These are phyloP conservation scores for Chlorops oryzae DNA, from an alignment of 1,140 invertebrate species.

Conservation along the genomic window DNA sequence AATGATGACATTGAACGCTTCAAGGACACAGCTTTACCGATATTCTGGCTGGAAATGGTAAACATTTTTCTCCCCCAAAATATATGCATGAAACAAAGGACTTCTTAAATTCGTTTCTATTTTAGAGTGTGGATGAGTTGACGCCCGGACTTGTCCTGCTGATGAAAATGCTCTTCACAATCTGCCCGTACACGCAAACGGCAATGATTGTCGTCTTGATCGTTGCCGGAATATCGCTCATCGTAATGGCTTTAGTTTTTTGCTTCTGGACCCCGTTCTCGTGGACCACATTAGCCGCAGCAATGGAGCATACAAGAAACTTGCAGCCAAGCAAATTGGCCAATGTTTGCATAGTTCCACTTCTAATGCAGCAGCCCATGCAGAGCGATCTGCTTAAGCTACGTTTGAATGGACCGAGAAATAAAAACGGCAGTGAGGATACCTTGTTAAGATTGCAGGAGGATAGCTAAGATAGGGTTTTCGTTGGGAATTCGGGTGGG, in stretches of 20 bases:
- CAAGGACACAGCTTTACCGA: conserved; percentile 56
- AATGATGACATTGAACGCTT: conserved; percentile 54
- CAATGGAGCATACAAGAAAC: not conserved
- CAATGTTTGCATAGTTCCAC: conserved; percentile 6
- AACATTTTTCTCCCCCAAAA: conserved; percentile 25
- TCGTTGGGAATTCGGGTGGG: too few relatives aligned
- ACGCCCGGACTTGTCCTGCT: conserved; percentile 32
- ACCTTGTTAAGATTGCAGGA: too few relatives aligned
- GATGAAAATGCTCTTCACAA: conserved; percentile 33
- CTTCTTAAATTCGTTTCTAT: conserved; percentile 3
- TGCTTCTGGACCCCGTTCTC: conserved; percentile 28
- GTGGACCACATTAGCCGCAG: not conserved
- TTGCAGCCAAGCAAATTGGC: conserved; percentile 4
- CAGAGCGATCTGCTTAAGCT: conserved; percentile 26
- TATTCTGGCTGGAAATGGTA: conserved; percentile 62
- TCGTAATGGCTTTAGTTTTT: conserved; percentile 41
- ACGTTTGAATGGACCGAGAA: too few relatives aligned
- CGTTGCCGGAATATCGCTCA: conserved; percentile 41
- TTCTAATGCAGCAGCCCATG: conserved; percentile 15
- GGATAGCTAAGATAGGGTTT: too few relatives aligned
- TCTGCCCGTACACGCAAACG: conserved; percentile 40
- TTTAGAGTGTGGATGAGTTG: conserved; percentile 35
- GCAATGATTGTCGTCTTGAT: conserved; percentile 40
- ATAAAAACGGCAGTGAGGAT: too few relatives aligned
- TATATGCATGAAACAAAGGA: not conserved